Conservation (phyloP, 2,113 vertebrate species). For the Petrocephalus microphthalmus region DNA sequence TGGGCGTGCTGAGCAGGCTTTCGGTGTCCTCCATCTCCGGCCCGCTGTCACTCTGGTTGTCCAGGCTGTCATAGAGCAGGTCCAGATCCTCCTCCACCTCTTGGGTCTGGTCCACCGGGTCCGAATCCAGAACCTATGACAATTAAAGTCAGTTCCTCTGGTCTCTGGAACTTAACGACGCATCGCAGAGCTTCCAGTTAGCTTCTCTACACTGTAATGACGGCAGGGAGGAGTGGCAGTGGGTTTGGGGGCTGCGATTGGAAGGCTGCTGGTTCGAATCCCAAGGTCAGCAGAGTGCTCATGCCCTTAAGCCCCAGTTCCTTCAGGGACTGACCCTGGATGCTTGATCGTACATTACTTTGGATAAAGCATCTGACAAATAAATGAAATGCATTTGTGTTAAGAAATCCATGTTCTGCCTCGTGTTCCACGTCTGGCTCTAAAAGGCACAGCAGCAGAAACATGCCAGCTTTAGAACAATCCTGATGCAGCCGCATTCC, state of each 20-base stretch:
- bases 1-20: constrained; percentile 66
- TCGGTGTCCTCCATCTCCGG: constrained; percentile 70
- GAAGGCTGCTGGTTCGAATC: neutral
- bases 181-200: neutral
- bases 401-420: neutral
- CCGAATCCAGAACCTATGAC: constrained; percentile 66
- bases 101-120: constrained; percentile 66
- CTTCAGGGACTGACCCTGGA: neutral
- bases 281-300: neutral
- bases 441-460: neutral
- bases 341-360: neutral
- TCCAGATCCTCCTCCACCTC: constrained; percentile 70
- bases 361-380: neutral
- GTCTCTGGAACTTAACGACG: neutral
- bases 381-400: neutral
- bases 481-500: neutral
- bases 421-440: neutral
- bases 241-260: neutral
- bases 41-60: constrained; percentile 70
- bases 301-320: neutral
- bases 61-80: constrained; percentile 65
- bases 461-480: neutral
- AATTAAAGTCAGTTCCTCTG: neutral
- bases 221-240: neutral
- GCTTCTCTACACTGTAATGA: neutral